Evolutionary conservation across 2,113 vertebrate genomes (phyloP), one percentile per base, ranked within the genome.

Genomic region (Etheostoma cragini): DNA sequence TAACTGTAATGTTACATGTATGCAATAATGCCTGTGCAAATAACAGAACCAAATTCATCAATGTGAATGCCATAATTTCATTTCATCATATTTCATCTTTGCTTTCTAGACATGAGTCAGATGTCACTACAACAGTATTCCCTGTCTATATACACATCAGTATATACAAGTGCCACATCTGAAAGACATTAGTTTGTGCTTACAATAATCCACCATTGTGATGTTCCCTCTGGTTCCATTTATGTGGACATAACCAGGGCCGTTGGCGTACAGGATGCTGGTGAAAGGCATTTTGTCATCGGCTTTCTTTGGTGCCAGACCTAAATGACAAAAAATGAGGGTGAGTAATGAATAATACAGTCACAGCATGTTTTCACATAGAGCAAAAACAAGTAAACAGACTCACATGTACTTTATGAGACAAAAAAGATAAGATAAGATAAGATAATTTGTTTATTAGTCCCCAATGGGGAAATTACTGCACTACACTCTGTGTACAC

Each of bases 211-310:
- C 85, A 94, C 93, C 68, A 89, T 81, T n/a, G 92, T 92, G 84
- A 96, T 94, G 84, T 96, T 95, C 45, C 80, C 94, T 92, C 95
- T 94, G 50, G 92, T 94, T 65, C 95, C 95, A 26, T 96, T 96
- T 72, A 92, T 68, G n/a, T 95, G 95, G n/a, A 90, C 79, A 14
- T 95, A 96, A 42, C 95, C 95, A 0, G 95, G 95, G 0, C 95
- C 95, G 19, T 96, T 96, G 72, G 94, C 95, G 17, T 96, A 96
- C 60, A 96, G 89, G 83, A 96, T 95, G 84, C 95, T 95, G 71
- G 95, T 96, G 77, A 94, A 96, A 63, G 95, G 95, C 91, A 95
- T 92, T 79, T 74, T 88, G 72, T 96, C 95, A 1, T 92, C 92
- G 7, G 94, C 95, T 42, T 87, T 91, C 77, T 94, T 94, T 15